These are phyloP conservation scores for Haemorhous mexicanus DNA, from an alignment of 2,113 vertebrate genomes.

Conservation along the genomic window DNA sequence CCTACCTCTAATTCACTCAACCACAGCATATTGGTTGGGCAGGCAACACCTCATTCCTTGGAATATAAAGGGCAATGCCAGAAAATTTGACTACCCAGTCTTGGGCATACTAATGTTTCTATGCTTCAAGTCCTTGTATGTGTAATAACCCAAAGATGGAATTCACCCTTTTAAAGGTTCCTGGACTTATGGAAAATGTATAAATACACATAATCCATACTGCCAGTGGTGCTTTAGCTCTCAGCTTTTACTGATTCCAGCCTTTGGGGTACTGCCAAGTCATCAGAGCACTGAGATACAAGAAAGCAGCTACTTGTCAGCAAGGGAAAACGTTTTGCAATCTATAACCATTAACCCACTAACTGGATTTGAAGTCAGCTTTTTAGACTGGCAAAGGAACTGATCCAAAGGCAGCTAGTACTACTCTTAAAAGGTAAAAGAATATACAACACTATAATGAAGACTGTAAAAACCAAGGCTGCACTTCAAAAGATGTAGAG, in stretches of 20 bases:
- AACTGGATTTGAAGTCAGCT: background rate
- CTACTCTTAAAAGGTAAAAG: background rate
- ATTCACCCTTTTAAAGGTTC: background rate
- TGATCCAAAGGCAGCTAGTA: background rate
- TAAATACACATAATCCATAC: background rate
- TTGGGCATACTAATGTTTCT: background rate
- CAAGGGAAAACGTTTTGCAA: background rate
- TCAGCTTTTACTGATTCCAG: background rate
- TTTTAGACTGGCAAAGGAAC: background rate
- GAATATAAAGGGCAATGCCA: background rate
- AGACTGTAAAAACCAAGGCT: background rate
- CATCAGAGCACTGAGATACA: background rate
- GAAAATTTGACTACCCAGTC: background rate
- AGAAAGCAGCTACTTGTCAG: background rate
- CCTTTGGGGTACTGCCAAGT: background rate
- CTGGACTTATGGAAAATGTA: background rate
- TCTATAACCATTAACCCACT: background rate
- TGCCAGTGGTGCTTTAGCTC: background rate
- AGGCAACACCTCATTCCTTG: background rate
- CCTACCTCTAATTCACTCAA: background rate
- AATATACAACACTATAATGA: background rate
- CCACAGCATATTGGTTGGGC: background rate
- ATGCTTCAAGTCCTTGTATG: background rate
- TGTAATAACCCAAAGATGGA: background rate
- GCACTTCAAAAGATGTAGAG: background rate